Percentiles rank a stretch among this genome's conserved stretches.
Evolutionary conservation across 2,797 vertebrate genomes (phyloP).

Genomic region (Eptatretus atami): DNA sequence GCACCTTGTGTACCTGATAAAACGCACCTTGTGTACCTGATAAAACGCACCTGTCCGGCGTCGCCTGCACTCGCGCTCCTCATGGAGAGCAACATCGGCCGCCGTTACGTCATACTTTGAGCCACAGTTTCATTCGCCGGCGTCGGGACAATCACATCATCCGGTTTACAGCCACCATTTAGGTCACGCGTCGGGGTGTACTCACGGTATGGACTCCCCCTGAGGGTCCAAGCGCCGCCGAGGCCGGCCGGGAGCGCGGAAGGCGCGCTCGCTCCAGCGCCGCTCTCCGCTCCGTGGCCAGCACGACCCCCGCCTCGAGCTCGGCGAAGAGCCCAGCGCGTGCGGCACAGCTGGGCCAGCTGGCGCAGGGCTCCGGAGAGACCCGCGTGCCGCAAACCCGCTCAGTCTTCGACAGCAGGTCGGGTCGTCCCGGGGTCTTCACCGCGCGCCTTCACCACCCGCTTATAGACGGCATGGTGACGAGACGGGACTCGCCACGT

Average conservation of each 20-base stretch:
- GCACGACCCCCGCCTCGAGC: background rate
- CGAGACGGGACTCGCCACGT: too few species aligned
- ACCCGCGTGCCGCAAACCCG: background rate
- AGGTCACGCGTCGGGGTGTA: background rate
- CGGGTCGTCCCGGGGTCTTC: background rate
- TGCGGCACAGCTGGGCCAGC: background rate
- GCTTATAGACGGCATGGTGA: constrained; percentile 4
- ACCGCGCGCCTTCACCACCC: background rate
- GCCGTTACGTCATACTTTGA: too few species aligned
- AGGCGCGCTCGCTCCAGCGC: background rate
- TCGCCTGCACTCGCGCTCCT: too few species aligned
- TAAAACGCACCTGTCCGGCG: too few species aligned
- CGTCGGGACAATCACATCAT: too few species aligned
- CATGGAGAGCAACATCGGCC: too few species aligned
- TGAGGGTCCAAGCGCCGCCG: constrained; percentile 1
- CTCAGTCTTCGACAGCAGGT: background rate
- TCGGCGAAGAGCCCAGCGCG: constrained; percentile 5
- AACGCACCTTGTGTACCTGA: too few species aligned
- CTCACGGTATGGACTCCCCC: background rate
- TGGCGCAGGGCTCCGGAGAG: background rate
- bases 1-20: too few species aligned
- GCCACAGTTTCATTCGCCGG: too few species aligned
- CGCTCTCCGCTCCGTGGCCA: background rate
- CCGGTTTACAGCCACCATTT: too few species aligned
- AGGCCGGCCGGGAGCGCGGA: background rate